Base-by-base conservation (phyloP, 2,797 vertebrate genomes). In the Peromyscus melanophrys region DNA sequence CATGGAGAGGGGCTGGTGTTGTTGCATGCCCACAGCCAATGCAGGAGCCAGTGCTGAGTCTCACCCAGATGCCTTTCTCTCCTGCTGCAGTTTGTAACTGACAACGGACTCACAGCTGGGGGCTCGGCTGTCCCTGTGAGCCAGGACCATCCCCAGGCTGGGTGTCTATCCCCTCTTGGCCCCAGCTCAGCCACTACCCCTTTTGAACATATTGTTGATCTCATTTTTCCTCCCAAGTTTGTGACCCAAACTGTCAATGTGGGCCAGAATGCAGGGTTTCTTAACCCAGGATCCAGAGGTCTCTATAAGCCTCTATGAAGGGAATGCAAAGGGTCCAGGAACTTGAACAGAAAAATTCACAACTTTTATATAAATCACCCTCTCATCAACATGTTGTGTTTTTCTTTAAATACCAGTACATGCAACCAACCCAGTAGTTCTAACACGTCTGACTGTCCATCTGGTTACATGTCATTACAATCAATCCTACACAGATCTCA, bases 1-100 rank as follows among this genome's bases (percentile, higher is more conserved):
- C 17, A 19, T 0, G 1, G 4, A 61, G 34, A 46, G 7, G 4
- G 63, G 71, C 57, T 29, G 8, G 17, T 31, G 14, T 4, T 2
- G 12, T 12, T 7, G 29, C 0, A 0, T 17, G 34, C 57, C 63
- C 3, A 29, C 0, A 37, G 67, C 0, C 19, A 52, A 11, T 43
- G 2, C 4, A 2, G 65, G 49, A 27, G 21, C 52, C 43, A 37
- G 84, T 17, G 7, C 25, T 78, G 83, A 11, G 83, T 82, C 71
- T 9, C 12, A 31, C 23, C 83, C 85, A 55, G 52, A 69, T 2
- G 12, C 43, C 49, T n/a, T 11, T 92, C 55, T 17, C 46, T 84
- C 67, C n/a, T 17, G 10, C n/a, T 8, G 7, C 49, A 31, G 59
- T 37, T 25, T 65, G 27, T 4, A 13, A 11, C 9, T 71, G 11